Percentiles rank a stretch among this genome's conserved stretches.
Evolutionary conservation across 2,113 vertebrate species (phyloP).

Genomic region (Pedetes capensis): DNA sequence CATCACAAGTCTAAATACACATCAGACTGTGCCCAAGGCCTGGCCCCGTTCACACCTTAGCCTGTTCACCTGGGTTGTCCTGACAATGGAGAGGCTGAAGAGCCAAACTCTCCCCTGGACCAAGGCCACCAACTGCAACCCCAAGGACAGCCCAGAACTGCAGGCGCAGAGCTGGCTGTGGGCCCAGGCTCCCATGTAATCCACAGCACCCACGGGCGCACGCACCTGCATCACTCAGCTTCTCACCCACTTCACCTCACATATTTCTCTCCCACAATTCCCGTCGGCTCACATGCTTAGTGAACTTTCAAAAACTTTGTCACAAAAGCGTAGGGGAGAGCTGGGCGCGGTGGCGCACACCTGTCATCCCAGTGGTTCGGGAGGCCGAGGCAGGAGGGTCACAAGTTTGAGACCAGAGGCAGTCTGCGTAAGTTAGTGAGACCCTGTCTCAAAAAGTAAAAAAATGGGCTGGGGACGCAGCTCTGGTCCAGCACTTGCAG

Average conservation of each 20-base stretch:
- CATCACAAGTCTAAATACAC: not conserved
- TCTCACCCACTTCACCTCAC: not conserved
- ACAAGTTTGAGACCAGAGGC: not conserved
- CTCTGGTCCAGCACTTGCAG: no score
- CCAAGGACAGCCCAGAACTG: not conserved
- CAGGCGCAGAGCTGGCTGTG: not conserved
- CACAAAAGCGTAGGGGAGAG: no score
- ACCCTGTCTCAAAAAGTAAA: no score
- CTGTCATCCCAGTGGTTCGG: no score
- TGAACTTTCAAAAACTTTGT: not conserved
- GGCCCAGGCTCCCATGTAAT: accelerated
- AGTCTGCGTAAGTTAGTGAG: no score
- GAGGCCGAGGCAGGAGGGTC: no score
- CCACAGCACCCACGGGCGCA: not conserved
- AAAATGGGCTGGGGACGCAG: no score
- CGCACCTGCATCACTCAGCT: not conserved
- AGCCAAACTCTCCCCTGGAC: not conserved
- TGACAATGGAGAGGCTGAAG: not conserved
- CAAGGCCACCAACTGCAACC: not conserved
- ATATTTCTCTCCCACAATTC: not conserved
- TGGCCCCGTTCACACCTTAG: not conserved
- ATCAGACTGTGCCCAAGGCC: not conserved
- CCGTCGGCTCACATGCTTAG: not conserved
- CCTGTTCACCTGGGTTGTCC: not conserved
- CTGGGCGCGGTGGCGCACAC: no score